Evolutionary conservation across 2,113 vertebrate genomes (phyloP).

Genomic region (Syngnathus typhle): DNA sequence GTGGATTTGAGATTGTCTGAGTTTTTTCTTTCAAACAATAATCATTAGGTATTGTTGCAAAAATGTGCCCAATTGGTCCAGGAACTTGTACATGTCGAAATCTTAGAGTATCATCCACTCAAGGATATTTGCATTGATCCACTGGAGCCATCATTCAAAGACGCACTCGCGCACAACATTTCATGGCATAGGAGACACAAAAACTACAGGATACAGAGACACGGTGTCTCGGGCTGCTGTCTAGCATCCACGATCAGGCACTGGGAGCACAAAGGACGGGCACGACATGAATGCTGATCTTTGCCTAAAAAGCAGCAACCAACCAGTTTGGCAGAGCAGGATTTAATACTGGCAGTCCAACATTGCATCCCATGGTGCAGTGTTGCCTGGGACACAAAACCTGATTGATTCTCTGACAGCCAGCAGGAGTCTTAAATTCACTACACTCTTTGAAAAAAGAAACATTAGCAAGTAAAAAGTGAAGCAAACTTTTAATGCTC

Average conservation of each 20-base stretch:
- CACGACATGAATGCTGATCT: conserved; percentile 50
- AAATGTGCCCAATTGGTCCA: conserved; percentile 11
- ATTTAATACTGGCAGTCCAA: conserved; percentile 25
- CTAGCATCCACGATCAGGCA: conserved; percentile 51
- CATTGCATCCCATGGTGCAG: conserved; percentile 8
- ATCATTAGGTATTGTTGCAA: neutral
- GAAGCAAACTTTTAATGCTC: neutral
- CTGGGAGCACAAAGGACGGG: conserved; percentile 40
- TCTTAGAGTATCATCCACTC: neutral
- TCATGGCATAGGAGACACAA: conserved; percentile 50
- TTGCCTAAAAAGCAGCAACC: conserved; percentile 25
- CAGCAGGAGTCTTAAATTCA: conserved; percentile 13
- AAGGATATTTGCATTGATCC: conserved; percentile 37
- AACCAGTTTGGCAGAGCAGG: conserved; percentile 30
- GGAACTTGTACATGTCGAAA: neutral
- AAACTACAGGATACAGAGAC: conserved; percentile 52
- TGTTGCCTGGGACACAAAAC: conserved; percentile 28
- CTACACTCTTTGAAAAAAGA: conserved; percentile 22
- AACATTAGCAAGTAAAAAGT: neutral
- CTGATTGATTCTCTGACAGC: conserved; percentile 30
- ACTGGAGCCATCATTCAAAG: conserved; percentile 24
- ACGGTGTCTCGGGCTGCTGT: conserved; percentile 43
- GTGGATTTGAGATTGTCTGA: neutral
- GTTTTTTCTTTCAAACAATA: neutral
- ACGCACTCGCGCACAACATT: conserved; percentile 37